Evolutionary conservation across 2,888 invertebrate species (phyloP), one percentile per base, ranked within the genome.

Genomic region (Cryptocheilus praepositus): DNA sequence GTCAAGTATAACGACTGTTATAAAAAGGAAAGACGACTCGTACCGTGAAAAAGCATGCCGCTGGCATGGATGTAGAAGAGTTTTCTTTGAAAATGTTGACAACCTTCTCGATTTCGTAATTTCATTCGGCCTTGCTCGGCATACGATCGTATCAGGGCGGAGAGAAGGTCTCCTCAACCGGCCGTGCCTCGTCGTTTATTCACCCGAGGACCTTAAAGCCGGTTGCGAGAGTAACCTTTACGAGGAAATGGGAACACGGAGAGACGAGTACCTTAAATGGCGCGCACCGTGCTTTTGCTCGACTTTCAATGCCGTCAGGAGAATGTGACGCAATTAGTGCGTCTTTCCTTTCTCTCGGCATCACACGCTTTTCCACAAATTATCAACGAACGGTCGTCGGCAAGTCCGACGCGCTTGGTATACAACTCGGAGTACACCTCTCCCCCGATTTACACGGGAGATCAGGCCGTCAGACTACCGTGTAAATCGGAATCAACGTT

Each of bases 211-310:
- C 18, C n/a, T 49, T 49, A 49, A 36, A 49, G 49, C 49, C 49
- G 49, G 49, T 49, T 49, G 54, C 56, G 53, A 44, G 55, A 44
- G 54, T 62, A 62, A 62, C 67, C 69, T 70, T 68, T 69, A 65
- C 53, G 49, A 61, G 15, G 62, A 73, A 79, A 76, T 61, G 77
- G 57, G 76, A 79, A 71, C 75, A 57, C 65, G 68, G 57, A 52
- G 67, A 71, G 62, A 70, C 72, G 68, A 79, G 80, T 73, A 71
- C 83, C 84, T 83, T 83, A 84, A 84, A 85, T 84, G 83, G 84
- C 74, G 62, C 61, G 70, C 71, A 71, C 62, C 61, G 68, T 69
- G 64, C 76, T 78, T 76, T 77, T 80, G 69, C 72, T 70, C 71
- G 36, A 75, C 71, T 75, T 77, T 81, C 81, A 77, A 77, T 80